Evolutionary conservation across 2,113 vertebrate species (phyloP).

Genomic region (Hippocampus mohnikei): DNA sequence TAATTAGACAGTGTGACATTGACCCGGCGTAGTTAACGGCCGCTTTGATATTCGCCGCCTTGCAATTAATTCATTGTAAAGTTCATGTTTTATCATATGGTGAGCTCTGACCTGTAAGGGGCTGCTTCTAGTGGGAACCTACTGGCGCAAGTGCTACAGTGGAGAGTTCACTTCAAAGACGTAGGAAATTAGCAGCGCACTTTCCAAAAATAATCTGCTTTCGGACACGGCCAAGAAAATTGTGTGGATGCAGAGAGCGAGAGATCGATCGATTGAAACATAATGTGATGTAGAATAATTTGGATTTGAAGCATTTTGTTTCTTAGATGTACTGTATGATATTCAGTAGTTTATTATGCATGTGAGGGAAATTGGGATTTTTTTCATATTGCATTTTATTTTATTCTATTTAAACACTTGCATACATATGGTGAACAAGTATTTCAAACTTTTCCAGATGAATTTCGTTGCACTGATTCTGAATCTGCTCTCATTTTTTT

Average conservation of each 20-base stretch:
- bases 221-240: too few relatives aligned
- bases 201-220: slow-evolving; percentile 12
- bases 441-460: too few relatives aligned
- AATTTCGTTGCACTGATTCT: too few relatives aligned
- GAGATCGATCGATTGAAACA: neutral
- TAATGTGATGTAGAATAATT: neutral
- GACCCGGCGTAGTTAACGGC: slow-evolving; percentile 70
- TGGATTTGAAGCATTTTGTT: neutral
- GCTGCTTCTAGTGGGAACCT: slow-evolving; percentile 23
- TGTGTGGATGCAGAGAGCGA: too few relatives aligned
- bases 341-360: too few relatives aligned
- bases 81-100: slow-evolving; percentile 65
- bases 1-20: slow-evolving; percentile 73
- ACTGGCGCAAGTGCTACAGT: slow-evolving; percentile 28
- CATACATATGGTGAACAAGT: too few relatives aligned
- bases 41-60: slow-evolving; percentile 67
- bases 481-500: too few relatives aligned
- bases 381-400: too few relatives aligned
- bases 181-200: slow-evolving; percentile 13
- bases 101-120: slow-evolving; percentile 62
- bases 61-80: slow-evolving; percentile 70
- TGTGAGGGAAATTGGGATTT: too few relatives aligned
- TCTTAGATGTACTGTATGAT: neutral
- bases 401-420: too few relatives aligned
- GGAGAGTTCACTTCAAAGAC: slow-evolving; percentile 44